A percentile compares a stretch with the other conserved stretches of the same genome.
phyloP scores from a whole-genome alignment of 1,140 invertebrate genomes.

The Cardiocondyla obscurior region DNA sequence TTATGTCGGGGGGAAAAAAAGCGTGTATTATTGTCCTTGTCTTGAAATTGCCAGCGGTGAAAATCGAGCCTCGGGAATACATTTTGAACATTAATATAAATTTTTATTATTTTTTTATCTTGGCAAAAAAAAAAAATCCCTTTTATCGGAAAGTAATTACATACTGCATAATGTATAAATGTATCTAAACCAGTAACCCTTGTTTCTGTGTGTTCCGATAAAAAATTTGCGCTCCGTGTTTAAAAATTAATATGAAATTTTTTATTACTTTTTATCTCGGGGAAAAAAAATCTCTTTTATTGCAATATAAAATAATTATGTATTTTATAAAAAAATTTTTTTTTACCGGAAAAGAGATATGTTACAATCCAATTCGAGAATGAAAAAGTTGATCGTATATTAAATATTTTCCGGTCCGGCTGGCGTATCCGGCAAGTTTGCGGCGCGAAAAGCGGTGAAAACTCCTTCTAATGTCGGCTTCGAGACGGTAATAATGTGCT shows the following conservation, averaged over 20 bases:
- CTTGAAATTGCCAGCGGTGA: slow-evolving; percentile 14
- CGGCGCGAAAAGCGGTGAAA: slow-evolving; percentile 2
- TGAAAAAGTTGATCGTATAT: slow-evolving; percentile 53
- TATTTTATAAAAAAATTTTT: slow-evolving; percentile 55
- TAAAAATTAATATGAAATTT: slow-evolving; percentile 59
- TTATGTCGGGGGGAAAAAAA: slow-evolving; percentile 22
- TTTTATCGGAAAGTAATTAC: slow-evolving; percentile 50
- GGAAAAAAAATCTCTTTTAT: slow-evolving; percentile 54
- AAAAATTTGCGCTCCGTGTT: slow-evolving; percentile 49
- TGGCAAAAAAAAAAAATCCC: slow-evolving; percentile 46
- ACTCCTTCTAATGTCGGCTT: not conserved
- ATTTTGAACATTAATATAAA: slow-evolving; percentile 44
- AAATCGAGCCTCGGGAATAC: not conserved
- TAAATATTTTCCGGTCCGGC: slow-evolving; percentile 38
- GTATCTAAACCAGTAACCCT: slow-evolving; percentile 55
- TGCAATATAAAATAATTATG: slow-evolving; percentile 57
- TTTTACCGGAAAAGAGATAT: slow-evolving; percentile 34
- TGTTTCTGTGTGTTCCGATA: slow-evolving; percentile 45
- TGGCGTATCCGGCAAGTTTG: not conserved
- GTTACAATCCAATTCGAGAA: slow-evolving; percentile 35
- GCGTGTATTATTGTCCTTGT: not conserved
- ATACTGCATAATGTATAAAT: slow-evolving; percentile 52
- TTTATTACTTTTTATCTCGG: slow-evolving; percentile 57
- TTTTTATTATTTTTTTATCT: slow-evolving; percentile 52
- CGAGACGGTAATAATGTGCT: not conserved